These are phyloP conservation scores for Oophaga pumilio DNA, from an alignment of 2,113 vertebrate genomes.

Conservation along the genomic window DNA sequence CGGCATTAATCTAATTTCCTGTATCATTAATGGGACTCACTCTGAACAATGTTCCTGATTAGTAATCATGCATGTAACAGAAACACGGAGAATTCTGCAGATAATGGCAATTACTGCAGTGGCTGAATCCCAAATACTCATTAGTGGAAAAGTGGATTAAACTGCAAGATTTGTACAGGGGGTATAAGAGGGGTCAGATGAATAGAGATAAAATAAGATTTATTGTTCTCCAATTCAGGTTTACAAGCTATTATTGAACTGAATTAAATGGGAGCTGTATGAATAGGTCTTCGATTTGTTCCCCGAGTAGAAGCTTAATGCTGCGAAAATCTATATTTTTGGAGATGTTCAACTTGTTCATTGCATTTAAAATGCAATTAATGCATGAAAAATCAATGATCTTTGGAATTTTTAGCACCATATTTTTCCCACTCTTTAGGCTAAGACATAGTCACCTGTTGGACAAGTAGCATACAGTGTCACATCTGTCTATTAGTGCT, in stretches of 20 bases:
- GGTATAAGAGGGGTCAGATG: background rate
- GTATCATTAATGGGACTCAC: background rate
- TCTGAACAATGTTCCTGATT: background rate
- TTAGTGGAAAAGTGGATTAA: background rate
- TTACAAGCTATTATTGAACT: background rate
- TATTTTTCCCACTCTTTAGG: too few relatives aligned
- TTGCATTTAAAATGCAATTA: too few relatives aligned
- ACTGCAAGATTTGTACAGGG: background rate
- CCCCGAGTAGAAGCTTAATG: background rate
- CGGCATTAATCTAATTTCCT: background rate
- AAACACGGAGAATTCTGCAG: background rate
- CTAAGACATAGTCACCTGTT: too few relatives aligned
- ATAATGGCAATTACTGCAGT: background rate
- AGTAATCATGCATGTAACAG: background rate
- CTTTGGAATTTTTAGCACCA: too few relatives aligned
- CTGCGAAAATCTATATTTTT: background rate
- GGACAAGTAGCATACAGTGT: too few relatives aligned
- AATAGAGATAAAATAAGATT: background rate
- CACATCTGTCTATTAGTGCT: too few relatives aligned
- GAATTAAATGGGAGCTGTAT: background rate
- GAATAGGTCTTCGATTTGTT: background rate
- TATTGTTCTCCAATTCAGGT: background rate
- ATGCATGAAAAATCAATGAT: too few relatives aligned
- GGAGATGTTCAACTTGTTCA: too few relatives aligned
- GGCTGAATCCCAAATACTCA: background rate